A percentile compares a stretch with the other conserved stretches of the same genome.
These are phyloP conservation scores for Takifugu flavidus DNA, from an alignment of 2,113 vertebrate species.

Conservation along the genomic window DNA sequence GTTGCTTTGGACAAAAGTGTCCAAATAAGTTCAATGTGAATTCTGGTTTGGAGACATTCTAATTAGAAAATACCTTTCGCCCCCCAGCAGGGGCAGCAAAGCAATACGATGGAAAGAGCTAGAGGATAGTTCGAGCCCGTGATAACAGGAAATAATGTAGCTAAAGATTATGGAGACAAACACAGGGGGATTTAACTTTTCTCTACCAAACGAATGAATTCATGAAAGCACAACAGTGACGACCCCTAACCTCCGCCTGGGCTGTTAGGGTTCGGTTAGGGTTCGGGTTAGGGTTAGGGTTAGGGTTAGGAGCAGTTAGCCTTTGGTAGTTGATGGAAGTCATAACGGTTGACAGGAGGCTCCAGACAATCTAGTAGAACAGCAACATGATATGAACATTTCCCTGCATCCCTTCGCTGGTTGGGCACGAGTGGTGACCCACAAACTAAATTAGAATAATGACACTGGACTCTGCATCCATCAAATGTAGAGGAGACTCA, in stretches of 20 bases:
- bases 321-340: conserved; percentile 39
- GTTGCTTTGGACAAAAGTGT: no score
- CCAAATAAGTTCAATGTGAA: no score
- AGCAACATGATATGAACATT: conserved; percentile 19
- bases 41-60: no score
- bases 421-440: background rate
- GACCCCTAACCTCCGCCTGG: conserved; percentile 56
- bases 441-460: background rate
- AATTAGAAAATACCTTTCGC: no score
- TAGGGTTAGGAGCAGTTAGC: background rate
- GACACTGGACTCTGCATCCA: background rate
- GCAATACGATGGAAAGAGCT: no score
- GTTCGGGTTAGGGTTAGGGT: no score
- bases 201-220: conserved; percentile 10
- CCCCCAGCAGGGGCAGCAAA: no score
- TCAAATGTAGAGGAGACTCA: no score
- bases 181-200: conserved; percentile 3
- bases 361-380: conserved; percentile 46
- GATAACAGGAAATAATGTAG: background rate
- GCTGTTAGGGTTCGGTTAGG: conserved; percentile 1
- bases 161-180: background rate
- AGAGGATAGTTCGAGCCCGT: no score
- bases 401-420: background rate
- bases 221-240: conserved; percentile 42
- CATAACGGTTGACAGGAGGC: conserved; percentile 35